Evolutionary conservation across 2,113 vertebrate species (phyloP).

Genomic region (Andinoacara biseriatus): DNA sequence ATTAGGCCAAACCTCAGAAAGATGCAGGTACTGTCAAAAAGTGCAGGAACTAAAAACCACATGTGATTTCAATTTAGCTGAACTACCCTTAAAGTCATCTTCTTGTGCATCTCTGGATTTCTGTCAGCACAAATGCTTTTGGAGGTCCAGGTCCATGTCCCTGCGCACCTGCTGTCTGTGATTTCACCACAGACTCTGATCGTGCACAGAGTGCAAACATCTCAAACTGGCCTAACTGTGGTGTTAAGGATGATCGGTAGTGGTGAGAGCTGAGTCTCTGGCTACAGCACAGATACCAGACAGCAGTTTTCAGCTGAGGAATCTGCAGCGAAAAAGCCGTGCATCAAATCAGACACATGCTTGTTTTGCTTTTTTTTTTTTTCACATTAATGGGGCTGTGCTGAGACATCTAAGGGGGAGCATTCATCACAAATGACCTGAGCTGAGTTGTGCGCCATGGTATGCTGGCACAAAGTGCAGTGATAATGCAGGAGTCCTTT

Average conservation of each 20-base stretch:
- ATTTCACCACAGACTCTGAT: neutral
- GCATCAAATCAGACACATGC: neutral
- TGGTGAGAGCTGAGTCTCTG: too few species aligned
- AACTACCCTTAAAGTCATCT: neutral
- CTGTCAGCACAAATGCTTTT: neutral
- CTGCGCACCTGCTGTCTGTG: neutral
- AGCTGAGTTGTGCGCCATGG: neutral
- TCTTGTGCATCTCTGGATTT: neutral
- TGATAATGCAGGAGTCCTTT: too few species aligned
- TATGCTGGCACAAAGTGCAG: too few species aligned
- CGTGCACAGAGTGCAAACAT: neutral
- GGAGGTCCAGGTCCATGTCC: neutral
- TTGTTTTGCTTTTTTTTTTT: neutral
- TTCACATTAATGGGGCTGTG: neutral
- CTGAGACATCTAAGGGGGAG: neutral
- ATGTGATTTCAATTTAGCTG: neutral
- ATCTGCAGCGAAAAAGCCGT: too few species aligned
- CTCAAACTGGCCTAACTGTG: neutral
- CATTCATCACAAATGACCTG: neutral
- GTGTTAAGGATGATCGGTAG: too few species aligned
- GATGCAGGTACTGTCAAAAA: neutral
- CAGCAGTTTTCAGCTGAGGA: too few species aligned
- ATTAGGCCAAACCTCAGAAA: neutral
- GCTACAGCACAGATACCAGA: too few species aligned
- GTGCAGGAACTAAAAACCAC: neutral